Evolutionary conservation across 2,797 vertebrate species (phyloP), one percentile per base, ranked within the genome.

Genomic region (Alauda arvensis): DNA sequence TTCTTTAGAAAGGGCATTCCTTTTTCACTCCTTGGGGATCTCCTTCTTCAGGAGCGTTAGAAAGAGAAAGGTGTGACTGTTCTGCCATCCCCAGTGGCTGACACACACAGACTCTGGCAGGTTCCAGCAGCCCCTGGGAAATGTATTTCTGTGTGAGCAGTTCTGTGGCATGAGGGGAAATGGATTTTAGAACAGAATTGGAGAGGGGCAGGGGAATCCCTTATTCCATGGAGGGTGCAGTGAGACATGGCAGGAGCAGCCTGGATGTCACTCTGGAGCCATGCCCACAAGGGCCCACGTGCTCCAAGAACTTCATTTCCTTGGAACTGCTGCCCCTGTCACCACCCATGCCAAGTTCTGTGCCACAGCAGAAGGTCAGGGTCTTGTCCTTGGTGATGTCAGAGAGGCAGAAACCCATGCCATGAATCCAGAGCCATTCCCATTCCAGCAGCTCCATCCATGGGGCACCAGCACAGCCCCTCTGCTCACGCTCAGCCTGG

Each of bases 381-480:
- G 14, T 33, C 63, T 42, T 43, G 23, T 8, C 9, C 28, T 43
- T 62, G 6, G 4, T 49, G 75, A 3, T 81, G 57, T 37, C 24
- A 45, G 40, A 55, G 43, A 40, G 68, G 48, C 6, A 74, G 26
- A 39, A 81, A 5, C 6, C 59, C 21, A 1, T 5, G 24, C 3
- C 29, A 14, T 1, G 13, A 8, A 3, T 20, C 5, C 67, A 51
- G 67, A 13, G 2, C 25, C 9, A 0, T 12, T 34, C 48, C 56
- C 2, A 0, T 3, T 37, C 40, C 2, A 12, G 19, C 55, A 26
- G 21, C 26, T 70, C 63, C 37, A 2, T 12, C n/a, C 7, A 0
- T 7, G 39, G 55, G 28, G 12, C 66, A 51, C 20, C 46, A 62
- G 55, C 68, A 72, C 21, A 34, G 1, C 33, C 61, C 34, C 18